phyloP scores from a whole-genome alignment of 2,797 vertebrate species.

The Spea hammondii region DNA sequence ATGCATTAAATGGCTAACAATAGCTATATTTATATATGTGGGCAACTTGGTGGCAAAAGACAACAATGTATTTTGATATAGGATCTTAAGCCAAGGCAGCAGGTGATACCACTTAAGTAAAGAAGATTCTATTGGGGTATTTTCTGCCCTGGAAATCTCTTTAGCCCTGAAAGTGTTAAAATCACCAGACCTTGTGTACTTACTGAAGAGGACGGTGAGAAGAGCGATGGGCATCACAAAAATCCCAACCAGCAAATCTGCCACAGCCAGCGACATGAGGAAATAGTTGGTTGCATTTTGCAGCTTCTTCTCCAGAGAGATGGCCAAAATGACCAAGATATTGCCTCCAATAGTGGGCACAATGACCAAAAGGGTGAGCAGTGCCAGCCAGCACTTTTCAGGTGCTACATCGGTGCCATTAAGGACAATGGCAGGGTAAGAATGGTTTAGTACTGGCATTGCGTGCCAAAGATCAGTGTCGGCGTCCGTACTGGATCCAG shows the following conservation, averaged over 20 bases:
- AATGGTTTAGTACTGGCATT: conserved; percentile 36
- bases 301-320: conserved; percentile 91
- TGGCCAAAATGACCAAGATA: conserved; percentile 92
- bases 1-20: no score
- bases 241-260: conserved; percentile 92
- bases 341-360: conserved; percentile 95
- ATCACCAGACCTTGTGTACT: conserved; percentile 60
- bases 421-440: not conserved
- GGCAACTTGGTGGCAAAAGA: no score
- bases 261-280: conserved; percentile 90
- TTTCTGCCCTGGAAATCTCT: not conserved
- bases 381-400: conserved; percentile 75
- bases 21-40: no score
- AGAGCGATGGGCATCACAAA: conserved; percentile 97
- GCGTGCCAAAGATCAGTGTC: conserved; percentile 11
- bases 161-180: not conserved
- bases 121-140: no score
- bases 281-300: conserved; percentile 98
- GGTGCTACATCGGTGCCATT: conserved; percentile 47
- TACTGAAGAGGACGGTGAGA: conserved; percentile 88
- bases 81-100: no score
- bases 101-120: no score
- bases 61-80: no score
- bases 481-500: conserved; percentile 2
- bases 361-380: conserved; percentile 88